Conservation (phyloP, 30 jellyfish, hydroid and myxozoan species). For the Aurelia sp. region DNA sequence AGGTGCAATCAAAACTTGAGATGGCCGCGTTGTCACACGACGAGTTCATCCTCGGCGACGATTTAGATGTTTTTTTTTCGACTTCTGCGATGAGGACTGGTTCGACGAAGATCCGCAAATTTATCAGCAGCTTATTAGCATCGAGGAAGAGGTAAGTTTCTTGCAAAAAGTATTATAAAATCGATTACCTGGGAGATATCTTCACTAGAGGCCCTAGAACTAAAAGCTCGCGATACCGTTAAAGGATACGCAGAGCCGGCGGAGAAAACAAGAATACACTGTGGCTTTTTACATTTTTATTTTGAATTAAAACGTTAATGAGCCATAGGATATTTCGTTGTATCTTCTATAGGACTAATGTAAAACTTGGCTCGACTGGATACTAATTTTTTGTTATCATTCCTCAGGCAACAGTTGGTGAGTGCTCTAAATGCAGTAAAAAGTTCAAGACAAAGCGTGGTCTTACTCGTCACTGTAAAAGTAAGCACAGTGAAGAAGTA, state of each 20-base stretch:
- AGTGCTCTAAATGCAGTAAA: slow-evolving; percentile 37
- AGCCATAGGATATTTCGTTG: too few species aligned
- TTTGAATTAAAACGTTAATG: too few species aligned
- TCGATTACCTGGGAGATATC: neutral
- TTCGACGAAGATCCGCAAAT: slow-evolving; percentile 48
- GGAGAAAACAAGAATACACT: too few species aligned
- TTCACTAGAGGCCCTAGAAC: neutral
- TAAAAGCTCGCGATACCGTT: slow-evolving; percentile 1
- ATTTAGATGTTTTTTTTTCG: slow-evolving; percentile 50
- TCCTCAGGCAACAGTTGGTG: slow-evolving; percentile 42
- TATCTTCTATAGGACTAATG: neutral
- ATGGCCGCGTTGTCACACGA: too few species aligned
- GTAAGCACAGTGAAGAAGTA: slow-evolving; percentile 21
- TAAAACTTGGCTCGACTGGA: neutral
- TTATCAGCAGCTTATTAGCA: slow-evolving; percentile 40
- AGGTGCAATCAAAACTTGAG: too few species aligned
- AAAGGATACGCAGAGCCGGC: neutral
- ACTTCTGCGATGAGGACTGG: slow-evolving; percentile 61
- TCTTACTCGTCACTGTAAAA: slow-evolving; percentile 35
- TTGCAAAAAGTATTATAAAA: slow-evolving; percentile 15
- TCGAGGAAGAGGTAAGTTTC: slow-evolving; percentile 44
- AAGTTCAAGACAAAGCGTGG: slow-evolving; percentile 44
- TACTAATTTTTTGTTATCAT: neutral
- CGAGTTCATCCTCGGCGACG: slow-evolving; percentile 56
- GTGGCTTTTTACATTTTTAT: too few species aligned